phyloP scores from a whole-genome alignment of 2,888 invertebrate genomes.

The Drosophila silvestris region DNA sequence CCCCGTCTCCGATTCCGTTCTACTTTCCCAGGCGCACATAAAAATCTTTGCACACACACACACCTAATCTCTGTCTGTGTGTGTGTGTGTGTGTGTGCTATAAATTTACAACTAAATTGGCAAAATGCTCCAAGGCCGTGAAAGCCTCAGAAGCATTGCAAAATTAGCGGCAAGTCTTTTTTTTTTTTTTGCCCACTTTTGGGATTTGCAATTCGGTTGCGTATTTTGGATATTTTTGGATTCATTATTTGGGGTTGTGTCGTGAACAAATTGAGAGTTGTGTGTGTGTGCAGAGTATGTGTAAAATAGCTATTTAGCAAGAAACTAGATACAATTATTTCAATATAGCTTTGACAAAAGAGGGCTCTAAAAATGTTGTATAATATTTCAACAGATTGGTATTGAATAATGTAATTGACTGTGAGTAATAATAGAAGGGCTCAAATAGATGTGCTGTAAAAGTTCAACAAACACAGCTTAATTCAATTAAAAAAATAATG shows the following conservation, averaged over 20 bases:
- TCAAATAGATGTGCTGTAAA: background rate
- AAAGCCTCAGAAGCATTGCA: conserved; percentile 52
- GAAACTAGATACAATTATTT: background rate
- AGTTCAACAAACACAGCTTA: background rate
- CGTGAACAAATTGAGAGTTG: conserved; percentile 10
- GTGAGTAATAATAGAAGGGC: background rate
- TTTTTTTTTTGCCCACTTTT: conserved; percentile 9
- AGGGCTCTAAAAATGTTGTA: background rate
- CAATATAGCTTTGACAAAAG: background rate
- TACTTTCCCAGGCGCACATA: conserved; percentile 47
- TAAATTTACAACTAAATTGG: conserved; percentile 73
- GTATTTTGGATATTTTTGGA: conserved; percentile 6
- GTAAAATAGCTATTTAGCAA: background rate
- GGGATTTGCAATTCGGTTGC: conserved; percentile 23
- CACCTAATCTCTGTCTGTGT: conserved; percentile 48
- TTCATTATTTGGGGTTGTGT: conserved; percentile 7
- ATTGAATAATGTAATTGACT: background rate
- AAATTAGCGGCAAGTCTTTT: conserved; percentile 50
- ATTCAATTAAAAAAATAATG: background rate
- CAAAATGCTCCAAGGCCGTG: conserved; percentile 53
- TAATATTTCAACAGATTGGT: background rate
- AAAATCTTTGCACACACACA: conserved; percentile 47
- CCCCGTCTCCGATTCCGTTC: conserved; percentile 7
- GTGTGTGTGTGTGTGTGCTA: conserved; percentile 44
- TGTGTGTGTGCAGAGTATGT: background rate